Conservation (phyloP, 1,140 invertebrate species). For the Himalopsyche phryganea region DNA sequence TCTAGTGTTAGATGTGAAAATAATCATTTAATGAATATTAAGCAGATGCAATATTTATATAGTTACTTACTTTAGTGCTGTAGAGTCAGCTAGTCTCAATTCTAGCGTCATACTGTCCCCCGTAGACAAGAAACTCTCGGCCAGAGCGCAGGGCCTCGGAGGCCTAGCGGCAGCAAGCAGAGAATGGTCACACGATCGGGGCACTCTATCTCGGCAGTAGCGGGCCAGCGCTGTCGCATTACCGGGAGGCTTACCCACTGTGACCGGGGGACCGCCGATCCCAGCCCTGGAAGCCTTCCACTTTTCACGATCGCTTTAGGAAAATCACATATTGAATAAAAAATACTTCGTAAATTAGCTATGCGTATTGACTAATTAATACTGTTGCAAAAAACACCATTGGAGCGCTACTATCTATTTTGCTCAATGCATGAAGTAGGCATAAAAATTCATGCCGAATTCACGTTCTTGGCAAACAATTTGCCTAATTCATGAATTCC, state of each 20-base stretch:
- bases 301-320: slow-evolving; percentile 30
- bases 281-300: slow-evolving; percentile 42
- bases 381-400: no score
- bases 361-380: no score
- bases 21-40: no score
- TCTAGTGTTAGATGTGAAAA: no score
- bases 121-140: slow-evolving; percentile 79
- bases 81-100: slow-evolving; percentile 75
- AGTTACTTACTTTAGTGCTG: slow-evolving; percentile 69
- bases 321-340: no score
- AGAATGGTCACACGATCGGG: slow-evolving; percentile 73
- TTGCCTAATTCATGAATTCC: no score
- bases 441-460: no score
- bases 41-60: no score
- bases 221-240: slow-evolving; percentile 71
- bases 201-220: slow-evolving; percentile 74
- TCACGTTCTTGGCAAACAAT: no score
- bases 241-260: slow-evolving; percentile 54
- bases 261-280: slow-evolving; percentile 47
- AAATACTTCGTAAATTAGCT: no score
- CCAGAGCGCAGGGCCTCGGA: slow-evolving; percentile 68
- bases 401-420: no score
- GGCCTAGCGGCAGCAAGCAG: slow-evolving; percentile 52
- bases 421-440: no score
- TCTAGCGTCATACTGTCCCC: slow-evolving; percentile 77